phyloP scores from a whole-genome alignment of 2,797 vertebrate genomes.

The Diglossa cyanea region DNA sequence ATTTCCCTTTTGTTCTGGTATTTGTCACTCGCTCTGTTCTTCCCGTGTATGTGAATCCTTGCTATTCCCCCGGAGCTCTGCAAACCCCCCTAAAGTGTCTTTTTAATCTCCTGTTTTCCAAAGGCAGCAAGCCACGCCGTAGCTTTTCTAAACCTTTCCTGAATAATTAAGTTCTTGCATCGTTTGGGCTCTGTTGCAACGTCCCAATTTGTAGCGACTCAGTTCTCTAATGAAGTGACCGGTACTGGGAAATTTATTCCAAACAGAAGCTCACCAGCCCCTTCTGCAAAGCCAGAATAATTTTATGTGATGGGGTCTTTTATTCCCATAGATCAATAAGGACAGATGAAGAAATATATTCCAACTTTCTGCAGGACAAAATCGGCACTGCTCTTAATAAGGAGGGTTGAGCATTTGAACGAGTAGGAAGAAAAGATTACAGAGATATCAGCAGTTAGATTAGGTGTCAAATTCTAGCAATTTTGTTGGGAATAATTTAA shows the following conservation, averaged over 20 bases:
- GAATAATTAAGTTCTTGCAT: constrained; percentile 44
- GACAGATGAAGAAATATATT: background rate
- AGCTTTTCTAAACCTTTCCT: constrained; percentile 30
- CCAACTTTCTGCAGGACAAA: background rate
- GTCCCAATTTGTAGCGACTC: background rate
- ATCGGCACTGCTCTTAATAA: background rate
- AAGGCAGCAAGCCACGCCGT: background rate
- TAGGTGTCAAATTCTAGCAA: background rate
- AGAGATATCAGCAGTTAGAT: background rate
- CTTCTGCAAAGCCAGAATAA: background rate
- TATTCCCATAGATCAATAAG: background rate
- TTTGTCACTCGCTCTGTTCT: constrained; percentile 21
- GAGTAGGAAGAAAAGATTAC: background rate
- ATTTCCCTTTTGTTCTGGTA: constrained; percentile 58
- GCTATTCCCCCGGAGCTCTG: constrained; percentile 14
- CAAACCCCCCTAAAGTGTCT: background rate
- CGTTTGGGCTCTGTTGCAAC: background rate
- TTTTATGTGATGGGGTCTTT: background rate
- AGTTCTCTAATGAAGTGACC: background rate
- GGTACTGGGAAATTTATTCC: background rate
- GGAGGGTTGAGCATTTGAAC: background rate
- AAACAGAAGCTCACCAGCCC: background rate
- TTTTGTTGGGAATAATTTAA: constrained; percentile 16
- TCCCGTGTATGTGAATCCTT: background rate
- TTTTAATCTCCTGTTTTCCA: constrained; percentile 47